Base-by-base conservation (phyloP, 1,140 invertebrate species). In the Drosophila pallidifrons region DNA sequence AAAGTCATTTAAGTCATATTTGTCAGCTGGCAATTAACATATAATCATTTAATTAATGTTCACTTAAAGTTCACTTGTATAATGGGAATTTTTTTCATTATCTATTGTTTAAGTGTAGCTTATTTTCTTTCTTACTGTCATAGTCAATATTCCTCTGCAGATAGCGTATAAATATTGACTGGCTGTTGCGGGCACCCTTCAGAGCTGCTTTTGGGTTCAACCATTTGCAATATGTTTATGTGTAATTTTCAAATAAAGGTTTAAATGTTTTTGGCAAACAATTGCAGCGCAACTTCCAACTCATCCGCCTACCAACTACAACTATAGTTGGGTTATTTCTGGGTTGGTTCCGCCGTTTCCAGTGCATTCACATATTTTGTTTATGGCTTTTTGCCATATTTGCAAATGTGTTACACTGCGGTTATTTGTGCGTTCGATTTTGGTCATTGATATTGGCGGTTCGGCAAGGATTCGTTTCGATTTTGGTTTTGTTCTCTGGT, bases 201-300 rank as follows among this genome's bases (percentile, higher is more conserved):
- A 47, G 25, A 47, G 25, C 45, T 16, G 10, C 57, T 11, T 16
- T 6, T 5, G 52, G 4, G 11, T 52, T 5, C n/a, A 35, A 13
- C 16, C 46, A 16, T 52, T 83, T 68, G 32, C 81, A 75, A 88
- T 88, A 88, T 83, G 83, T 83, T 89, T 83, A 89, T 83, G 85
- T 87, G 83, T 87, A 89, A 88, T 89, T 88, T 88, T 79, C 77
- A 83, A 88, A 88, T 88, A 88, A 85, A 78, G 81, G 85, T 66
- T 78, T 88, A 83, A 88, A 88, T 88, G 81, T 89, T 89, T 88
- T 89, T 83, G 83, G 83, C 83, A 89, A 88, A 88, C 83, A 89
- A 88, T 88, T 75, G 83, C 55, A 69, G 74, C 13, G 65, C 8
- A 58, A 46, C 49, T 35, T 46, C 25, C 43, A 49, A 43, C 51